Conservation (phyloP, 2,113 vertebrate species). For the Morone saxatilis region DNA sequence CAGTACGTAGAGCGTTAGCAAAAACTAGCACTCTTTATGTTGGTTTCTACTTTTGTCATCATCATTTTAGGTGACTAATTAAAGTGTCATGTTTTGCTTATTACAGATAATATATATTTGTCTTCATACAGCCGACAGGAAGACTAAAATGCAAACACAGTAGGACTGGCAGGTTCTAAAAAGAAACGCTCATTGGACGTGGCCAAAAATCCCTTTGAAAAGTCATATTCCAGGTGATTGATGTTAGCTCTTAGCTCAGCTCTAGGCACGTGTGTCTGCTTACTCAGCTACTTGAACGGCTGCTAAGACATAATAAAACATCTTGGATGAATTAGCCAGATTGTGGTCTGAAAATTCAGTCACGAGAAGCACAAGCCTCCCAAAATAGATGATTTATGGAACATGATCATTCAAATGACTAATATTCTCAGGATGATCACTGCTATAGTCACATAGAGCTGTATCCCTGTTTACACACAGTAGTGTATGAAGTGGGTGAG, state of each 20-base stretch:
- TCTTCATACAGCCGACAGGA: not conserved
- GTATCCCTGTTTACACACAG: not conserved
- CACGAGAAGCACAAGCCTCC: slow-evolving; percentile 10
- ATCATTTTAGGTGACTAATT: not conserved
- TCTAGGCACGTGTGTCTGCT: not conserved
- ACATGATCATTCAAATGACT: slow-evolving; percentile 3
- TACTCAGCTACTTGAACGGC: slow-evolving; percentile 25
- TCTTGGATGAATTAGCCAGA: slow-evolving; percentile 24
- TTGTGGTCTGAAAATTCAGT: slow-evolving; percentile 11
- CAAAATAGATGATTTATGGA: slow-evolving; percentile 18
- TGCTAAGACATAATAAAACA: slow-evolving; percentile 24
- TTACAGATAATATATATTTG: not conserved
- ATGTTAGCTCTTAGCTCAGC: not conserved
- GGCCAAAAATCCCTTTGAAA: not conserved
- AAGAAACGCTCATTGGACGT: not conserved
- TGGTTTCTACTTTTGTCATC: too few relatives aligned
- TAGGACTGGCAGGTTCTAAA: not conserved
- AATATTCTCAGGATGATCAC: not conserved
- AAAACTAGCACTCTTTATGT: not conserved
- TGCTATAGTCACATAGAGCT: not conserved
- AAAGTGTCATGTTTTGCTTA: not conserved
- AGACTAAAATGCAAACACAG: not conserved
- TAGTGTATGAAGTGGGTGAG: slow-evolving; percentile 2
- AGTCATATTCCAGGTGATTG: slow-evolving; percentile 4
- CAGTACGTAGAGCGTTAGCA: too few relatives aligned